Evolutionary conservation across 2,113 vertebrate genomes (phyloP).

Genomic region (Pantherophis guttatus): DNA sequence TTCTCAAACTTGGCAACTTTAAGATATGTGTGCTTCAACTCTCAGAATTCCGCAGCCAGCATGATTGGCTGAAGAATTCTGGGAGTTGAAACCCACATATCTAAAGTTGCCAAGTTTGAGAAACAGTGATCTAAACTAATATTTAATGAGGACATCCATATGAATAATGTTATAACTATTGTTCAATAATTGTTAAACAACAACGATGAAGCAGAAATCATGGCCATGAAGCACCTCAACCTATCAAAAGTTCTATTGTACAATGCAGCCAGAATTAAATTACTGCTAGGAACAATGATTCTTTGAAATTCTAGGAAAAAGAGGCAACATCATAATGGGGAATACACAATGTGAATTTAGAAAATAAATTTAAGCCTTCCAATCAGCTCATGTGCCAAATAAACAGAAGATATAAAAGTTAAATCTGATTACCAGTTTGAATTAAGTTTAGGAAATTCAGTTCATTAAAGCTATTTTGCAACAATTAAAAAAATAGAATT

Average conservation of each 20-base stretch:
- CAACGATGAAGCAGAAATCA: slow-evolving; percentile 3
- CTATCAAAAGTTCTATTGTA: background rate
- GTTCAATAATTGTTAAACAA: background rate
- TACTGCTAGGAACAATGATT: slow-evolving; percentile 34
- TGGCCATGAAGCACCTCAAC: background rate
- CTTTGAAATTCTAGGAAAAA: slow-evolving; percentile 25
- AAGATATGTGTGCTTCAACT: background rate
- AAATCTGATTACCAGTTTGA: slow-evolving; percentile 7
- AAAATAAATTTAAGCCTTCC: background rate
- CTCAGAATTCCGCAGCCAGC: background rate
- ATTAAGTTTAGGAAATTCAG: slow-evolving; percentile 28
- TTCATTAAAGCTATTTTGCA: slow-evolving; percentile 10
- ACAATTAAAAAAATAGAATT: slow-evolving; percentile 56
- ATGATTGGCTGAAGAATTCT: background rate
- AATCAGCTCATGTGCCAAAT: background rate
- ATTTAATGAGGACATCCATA: background rate
- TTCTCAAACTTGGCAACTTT: background rate
- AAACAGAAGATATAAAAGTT: background rate
- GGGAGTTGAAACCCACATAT: background rate
- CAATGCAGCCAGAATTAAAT: slow-evolving; percentile 40
- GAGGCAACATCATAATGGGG: slow-evolving; percentile 28
- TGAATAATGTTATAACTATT: background rate
- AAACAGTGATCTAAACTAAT: background rate
- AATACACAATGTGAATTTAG: background rate
- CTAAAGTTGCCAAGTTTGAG: background rate